Percentiles rank a stretch among this genome's conserved stretches.
Evolutionary conservation across 1,140 invertebrate species (phyloP).

Genomic region (Musca vetustissima): DNA sequence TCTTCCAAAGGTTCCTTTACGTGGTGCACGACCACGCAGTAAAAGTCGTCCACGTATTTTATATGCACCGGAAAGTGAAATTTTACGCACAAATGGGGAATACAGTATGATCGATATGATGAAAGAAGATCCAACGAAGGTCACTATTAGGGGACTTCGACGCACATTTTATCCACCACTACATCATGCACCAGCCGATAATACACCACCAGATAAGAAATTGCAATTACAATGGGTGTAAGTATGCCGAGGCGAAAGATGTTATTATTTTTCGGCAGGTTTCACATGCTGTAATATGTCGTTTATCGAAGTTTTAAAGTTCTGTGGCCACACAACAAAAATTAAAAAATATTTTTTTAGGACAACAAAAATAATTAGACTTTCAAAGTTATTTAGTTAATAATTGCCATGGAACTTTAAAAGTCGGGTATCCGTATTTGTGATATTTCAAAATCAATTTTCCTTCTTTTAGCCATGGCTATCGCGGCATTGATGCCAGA

Average conservation of each 20-base stretch:
- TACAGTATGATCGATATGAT: slow-evolving; percentile 80
- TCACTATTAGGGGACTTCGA: slow-evolving; percentile 81
- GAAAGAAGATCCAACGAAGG: slow-evolving; percentile 78
- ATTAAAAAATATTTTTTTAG: too few relatives aligned
- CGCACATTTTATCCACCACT: slow-evolving; percentile 86
- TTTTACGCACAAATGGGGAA: slow-evolving; percentile 67
- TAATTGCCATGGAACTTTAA: too few relatives aligned
- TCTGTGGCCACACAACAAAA: too few relatives aligned
- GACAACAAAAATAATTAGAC: too few relatives aligned
- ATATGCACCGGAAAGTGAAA: slow-evolving; percentile 77
- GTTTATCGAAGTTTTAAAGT: too few relatives aligned
- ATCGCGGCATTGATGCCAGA: slow-evolving; percentile 83
- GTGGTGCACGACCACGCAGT: slow-evolving; percentile 70
- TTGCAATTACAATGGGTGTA: slow-evolving; percentile 92
- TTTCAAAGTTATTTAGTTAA: too few relatives aligned
- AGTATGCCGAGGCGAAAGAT: slow-evolving; percentile 37
- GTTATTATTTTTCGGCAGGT: too few relatives aligned
- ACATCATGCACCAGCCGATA: slow-evolving; percentile 76
- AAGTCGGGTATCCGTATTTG: too few relatives aligned
- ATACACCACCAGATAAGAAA: slow-evolving; percentile 82
- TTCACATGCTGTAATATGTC: too few relatives aligned
- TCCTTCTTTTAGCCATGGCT: slow-evolving; percentile 76
- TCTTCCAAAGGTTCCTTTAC: slow-evolving; percentile 50
- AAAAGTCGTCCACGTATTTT: slow-evolving; percentile 77
- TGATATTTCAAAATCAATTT: too few relatives aligned